Evolutionary conservation across 1,140 invertebrate species (phyloP), one percentile per base, ranked within the genome.

Genomic region (roundworm (Caenorhabditis elegans)): DNA sequence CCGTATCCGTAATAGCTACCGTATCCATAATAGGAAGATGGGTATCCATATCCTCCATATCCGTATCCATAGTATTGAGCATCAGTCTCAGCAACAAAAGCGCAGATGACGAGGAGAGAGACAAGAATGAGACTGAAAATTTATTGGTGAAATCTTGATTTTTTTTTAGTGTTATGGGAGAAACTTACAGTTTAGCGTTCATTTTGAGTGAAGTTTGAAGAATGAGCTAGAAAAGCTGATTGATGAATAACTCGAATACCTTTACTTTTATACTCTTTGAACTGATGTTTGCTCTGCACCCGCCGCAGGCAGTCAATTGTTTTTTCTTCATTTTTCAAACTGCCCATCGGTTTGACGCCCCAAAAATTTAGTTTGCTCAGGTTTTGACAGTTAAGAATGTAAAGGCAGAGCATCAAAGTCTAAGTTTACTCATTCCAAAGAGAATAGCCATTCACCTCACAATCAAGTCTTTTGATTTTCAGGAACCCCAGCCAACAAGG

Each of bases 91-190:
- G 77, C 22, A 26, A 78, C 49, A 19, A 78, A 78, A 49, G 77
- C 77, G 49, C 77, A 78, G 77, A 78, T 39, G 77, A 78, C 77
- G 31, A 78, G 22, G 49, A 78, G 77, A 19, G 77, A 28, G 49
- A 78, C 77, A 22, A 78, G 77, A 31, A 78, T 53, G 77, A 78
- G 77, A 51, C 77, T 78, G 77, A 51, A 78, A 78, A 39, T 53
- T 15, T n/a, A 22, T 10, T 22, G 6, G 17, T 28, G 10, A 4
- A 55, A 39, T 15, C 15, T 4, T 24, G 15, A 43, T 43, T 43
- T 43, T 15, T 8, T 70, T 1, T 43, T 10, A 10, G 31, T 34
- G 2, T 22, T 4, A 5, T 3, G 28, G 22, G 24, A 34, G 31
- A 15, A 39, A 78, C 77, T 78, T 78, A 78, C 77, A 78, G 49